Conservation (phyloP, 2,797 vertebrate species). For the Sebastolobus alascanus region DNA sequence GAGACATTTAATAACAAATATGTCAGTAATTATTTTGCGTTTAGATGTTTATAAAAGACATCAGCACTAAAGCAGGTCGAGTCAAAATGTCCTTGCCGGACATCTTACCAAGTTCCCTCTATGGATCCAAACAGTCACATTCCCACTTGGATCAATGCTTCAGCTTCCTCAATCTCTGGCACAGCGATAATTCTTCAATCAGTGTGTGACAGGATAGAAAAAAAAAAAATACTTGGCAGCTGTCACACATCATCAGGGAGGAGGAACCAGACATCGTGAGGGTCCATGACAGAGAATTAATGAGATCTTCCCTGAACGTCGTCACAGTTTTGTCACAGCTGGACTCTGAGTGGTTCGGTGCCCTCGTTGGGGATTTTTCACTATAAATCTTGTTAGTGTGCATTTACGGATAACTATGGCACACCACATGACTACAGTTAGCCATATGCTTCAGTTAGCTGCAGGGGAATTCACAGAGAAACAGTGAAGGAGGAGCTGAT, state of each 20-base stretch:
- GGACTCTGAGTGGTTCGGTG: slow-evolving; percentile 58
- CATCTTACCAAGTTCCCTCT: neutral
- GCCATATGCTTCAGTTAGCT: slow-evolving; percentile 24
- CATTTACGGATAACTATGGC: slow-evolving; percentile 26
- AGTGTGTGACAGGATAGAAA: slow-evolving; percentile 47
- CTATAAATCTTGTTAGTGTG: slow-evolving; percentile 54
- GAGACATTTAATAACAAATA: neutral
- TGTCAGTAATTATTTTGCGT: neutral
- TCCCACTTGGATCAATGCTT: slow-evolving; percentile 7
- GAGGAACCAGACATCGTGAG: slow-evolving; percentile 56
- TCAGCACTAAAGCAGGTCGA: neutral
- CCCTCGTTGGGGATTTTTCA: slow-evolving; percentile 34
- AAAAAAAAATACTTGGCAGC: slow-evolving; percentile 70
- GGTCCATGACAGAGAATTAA: slow-evolving; percentile 71
- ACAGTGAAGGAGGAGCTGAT: slow-evolving; percentile 7
- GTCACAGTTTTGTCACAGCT: slow-evolving; percentile 62
- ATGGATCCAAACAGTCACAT: slow-evolving; percentile 1
- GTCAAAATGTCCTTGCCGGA: neutral
- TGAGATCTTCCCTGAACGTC: slow-evolving; percentile 55
- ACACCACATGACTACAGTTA: neutral
- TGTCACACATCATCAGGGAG: slow-evolving; percentile 70
- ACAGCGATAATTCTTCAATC: slow-evolving; percentile 60
- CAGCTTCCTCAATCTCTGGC: slow-evolving; percentile 21
- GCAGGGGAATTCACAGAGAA: slow-evolving; percentile 1
- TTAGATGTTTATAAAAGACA: neutral